Evolutionary conservation across 2,888 invertebrate species (phyloP).

Genomic region (Eupithecia inturbata): DNA sequence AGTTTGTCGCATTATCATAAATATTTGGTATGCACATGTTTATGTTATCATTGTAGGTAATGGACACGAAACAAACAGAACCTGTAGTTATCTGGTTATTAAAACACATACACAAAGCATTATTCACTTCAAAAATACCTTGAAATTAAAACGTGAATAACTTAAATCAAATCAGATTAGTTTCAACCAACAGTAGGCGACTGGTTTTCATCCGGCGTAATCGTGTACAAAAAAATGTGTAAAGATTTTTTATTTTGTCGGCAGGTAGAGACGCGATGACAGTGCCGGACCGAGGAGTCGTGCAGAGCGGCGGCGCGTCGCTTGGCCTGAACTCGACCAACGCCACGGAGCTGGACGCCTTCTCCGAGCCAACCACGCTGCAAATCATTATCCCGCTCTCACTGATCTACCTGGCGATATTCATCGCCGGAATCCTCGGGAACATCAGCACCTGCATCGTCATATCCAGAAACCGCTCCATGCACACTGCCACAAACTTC

Average conservation of each 20-base stretch:
- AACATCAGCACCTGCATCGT: slow-evolving; percentile 92
- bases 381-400: slow-evolving; percentile 87
- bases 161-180: slow-evolving; percentile 17
- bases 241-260: slow-evolving; percentile 48
- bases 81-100: slow-evolving; percentile 17
- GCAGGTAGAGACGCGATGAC: slow-evolving; percentile 60
- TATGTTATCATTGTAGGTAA: slow-evolving; percentile 22
- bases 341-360: slow-evolving; percentile 52
- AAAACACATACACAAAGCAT: slow-evolving; percentile 25
- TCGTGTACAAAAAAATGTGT: slow-evolving; percentile 15
- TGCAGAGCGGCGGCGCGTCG: slow-evolving; percentile 58
- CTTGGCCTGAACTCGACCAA: slow-evolving; percentile 64
- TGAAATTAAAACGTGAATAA: slow-evolving; percentile 23
- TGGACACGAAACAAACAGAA: slow-evolving; percentile 30
- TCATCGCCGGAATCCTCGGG: slow-evolving; percentile 90
- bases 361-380: slow-evolving; percentile 81
- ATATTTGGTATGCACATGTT: slow-evolving; percentile 29
- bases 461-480: slow-evolving; percentile 89
- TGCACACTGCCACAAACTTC: slow-evolving; percentile 94
- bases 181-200: slow-evolving; percentile 13
- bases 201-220: slow-evolving; percentile 14
- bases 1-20: slow-evolving; percentile 27
- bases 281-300: slow-evolving; percentile 48
- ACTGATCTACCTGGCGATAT: slow-evolving; percentile 87
- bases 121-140: slow-evolving; percentile 19